Base-by-base conservation (phyloP, 2,797 vertebrate genomes). In the Sandelia bainsii region DNA sequence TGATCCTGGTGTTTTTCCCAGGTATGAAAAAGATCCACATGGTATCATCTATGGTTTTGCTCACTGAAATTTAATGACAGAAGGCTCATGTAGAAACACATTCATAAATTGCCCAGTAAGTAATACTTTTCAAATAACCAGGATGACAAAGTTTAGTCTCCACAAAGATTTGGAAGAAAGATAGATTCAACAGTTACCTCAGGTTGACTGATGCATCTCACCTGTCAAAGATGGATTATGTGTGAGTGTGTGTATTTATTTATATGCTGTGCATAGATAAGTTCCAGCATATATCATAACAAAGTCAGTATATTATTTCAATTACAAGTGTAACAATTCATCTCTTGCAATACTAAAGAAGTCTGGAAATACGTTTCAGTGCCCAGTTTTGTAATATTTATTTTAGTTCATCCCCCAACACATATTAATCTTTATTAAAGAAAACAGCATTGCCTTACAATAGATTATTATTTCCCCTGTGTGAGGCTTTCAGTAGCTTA, bases 101-200 rank as follows among this genome's bases (percentile, higher is more conserved):
- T 71, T 85, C 81, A 74, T 89, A 83, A 79, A 51, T 68, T 72
- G 63, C 61, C 75, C 59, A 20, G 46, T 52, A 50, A 72, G 61
- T 61, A 74, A 82, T 74, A 60, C 23, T 71, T 87, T 79, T 83
- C 50, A 75, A 80, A 89, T 79, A 59, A 71, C 51, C 75, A 29
- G 56, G 49, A 78, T 50, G 70, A 82, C 34, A 59, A 67, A 57
- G 57, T 80, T 84, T 44, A 56, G 22, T 39, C 20, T 71, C n/a
- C 27, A 58, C 58, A 61, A 79, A 75, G 73, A 58, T 73, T 72
- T 76, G 58, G 51, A 81, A 77, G 32, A 76, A 63, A 70, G 44
- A 64, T 58, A 69, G 64, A 70, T 67, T 84, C 75, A 72, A 20
- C 75, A 59, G 50, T 80, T 81, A 69, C 20, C 53, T 72, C 42